A percentile compares a stretch with the other conserved stretches of the same genome.
Conservation (phyloP, 2,888 invertebrate genomes). For the Entomobrya proxima region DNA sequence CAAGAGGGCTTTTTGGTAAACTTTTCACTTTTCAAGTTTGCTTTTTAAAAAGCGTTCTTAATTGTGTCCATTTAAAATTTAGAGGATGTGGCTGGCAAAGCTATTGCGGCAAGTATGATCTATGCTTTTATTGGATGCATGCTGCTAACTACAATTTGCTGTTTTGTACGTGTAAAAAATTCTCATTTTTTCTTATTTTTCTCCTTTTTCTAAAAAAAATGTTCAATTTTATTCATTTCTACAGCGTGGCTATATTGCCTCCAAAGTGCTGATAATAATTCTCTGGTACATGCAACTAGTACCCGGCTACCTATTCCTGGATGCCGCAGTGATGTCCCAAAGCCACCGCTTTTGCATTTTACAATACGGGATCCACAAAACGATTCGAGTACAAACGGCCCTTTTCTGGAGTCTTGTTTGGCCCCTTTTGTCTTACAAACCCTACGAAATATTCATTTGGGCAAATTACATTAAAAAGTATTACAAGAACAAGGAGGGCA, state of each 20-base stretch:
- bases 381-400: background rate
- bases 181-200: no score
- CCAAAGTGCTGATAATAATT: conserved; percentile 40
- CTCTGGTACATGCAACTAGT: conserved; percentile 46
- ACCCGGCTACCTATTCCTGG: background rate
- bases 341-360: conserved; percentile 47
- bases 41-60: background rate
- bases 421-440: conserved; percentile 32
- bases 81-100: background rate
- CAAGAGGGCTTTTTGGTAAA: conserved; percentile 38
- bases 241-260: conserved; percentile 37
- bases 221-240: background rate
- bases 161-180: conserved; percentile 37
- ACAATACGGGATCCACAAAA: conserved; percentile 21
- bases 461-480: conserved; percentile 1
- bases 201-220: background rate
- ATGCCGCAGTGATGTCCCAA: conserved; percentile 23
- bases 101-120: conserved; percentile 1
- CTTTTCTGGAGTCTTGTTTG: background rate
- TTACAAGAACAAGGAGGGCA: conserved; percentile 41
- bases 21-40: background rate
- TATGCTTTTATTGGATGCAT: background rate
- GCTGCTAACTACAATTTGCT: conserved; percentile 22
- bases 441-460: conserved; percentile 49
- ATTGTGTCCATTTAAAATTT: background rate